phyloP scores from a whole-genome alignment of 2,797 vertebrate species.

The Hoplostethus atlanticus region DNA sequence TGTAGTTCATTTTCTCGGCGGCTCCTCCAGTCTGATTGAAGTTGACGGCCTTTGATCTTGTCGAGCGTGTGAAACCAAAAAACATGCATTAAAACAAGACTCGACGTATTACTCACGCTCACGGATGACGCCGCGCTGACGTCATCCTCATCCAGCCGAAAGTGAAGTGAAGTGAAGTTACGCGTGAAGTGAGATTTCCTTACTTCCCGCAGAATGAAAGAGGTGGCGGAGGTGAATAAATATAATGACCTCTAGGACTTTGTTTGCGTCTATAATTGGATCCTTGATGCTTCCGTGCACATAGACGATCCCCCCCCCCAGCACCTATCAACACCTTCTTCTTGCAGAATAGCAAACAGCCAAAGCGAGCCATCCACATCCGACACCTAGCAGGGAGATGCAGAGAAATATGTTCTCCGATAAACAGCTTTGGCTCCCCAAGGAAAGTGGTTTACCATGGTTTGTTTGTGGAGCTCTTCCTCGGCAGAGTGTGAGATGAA shows the following conservation, averaged over 20 bases:
- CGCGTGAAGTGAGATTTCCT: conserved; percentile 36
- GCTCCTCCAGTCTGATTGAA: conserved; percentile 57
- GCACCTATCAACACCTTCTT: conserved; percentile 17
- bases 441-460: conserved; percentile 51
- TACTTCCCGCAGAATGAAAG: conserved; percentile 46
- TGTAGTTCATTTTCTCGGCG: conserved; percentile 55
- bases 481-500: conserved; percentile 29
- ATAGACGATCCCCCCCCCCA: conserved; percentile 26
- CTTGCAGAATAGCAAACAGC: conserved; percentile 25
- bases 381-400: conserved; percentile 28
- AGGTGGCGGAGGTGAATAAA: conserved; percentile 27
- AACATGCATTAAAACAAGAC: conserved; percentile 28
- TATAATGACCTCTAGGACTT: conserved; percentile 34
- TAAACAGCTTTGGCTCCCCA: conserved; percentile 53
- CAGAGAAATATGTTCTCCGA: conserved; percentile 46
- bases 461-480: conserved; percentile 48
- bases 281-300: conserved; percentile 41
- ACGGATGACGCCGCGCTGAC: conserved; percentile 62
- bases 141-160: conserved; percentile 49
- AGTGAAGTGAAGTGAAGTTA: conserved; percentile 25
- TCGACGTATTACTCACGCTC: conserved; percentile 38
- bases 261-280: conserved; percentile 47
- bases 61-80: conserved; percentile 48
- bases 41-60: conserved; percentile 65
- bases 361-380: conserved; percentile 44